phyloP scores from a whole-genome alignment of 2,797 vertebrate species.

The Lycodopsis pacificus region DNA sequence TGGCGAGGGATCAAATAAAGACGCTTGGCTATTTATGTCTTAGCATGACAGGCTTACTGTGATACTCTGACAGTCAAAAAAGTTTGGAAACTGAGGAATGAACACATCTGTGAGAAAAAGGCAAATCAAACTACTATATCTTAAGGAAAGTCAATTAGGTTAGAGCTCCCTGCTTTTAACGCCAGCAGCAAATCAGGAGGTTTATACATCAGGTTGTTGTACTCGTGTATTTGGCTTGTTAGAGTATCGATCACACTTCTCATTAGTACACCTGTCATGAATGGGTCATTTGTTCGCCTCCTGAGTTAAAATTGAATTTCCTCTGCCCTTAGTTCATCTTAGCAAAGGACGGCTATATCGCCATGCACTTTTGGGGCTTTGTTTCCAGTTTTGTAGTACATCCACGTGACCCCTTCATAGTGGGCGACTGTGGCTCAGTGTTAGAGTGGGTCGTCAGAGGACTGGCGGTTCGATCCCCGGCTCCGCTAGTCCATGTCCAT shows the following conservation, averaged over 20 bases:
- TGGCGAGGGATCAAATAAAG: neutral
- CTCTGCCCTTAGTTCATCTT: conserved; percentile 31
- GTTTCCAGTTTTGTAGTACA: too few relatives aligned
- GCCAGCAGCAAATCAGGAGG: conserved; percentile 28
- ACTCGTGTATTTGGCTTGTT: conserved; percentile 44
- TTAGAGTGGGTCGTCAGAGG: too few relatives aligned
- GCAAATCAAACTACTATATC: conserved; percentile 43
- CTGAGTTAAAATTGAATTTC: conserved; percentile 60
- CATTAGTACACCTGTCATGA: conserved; percentile 52
- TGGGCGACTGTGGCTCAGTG: too few relatives aligned
- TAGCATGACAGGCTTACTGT: conserved; percentile 1
- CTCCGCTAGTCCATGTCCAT: too few relatives aligned
- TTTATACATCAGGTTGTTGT: conserved; percentile 36
- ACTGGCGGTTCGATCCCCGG: too few relatives aligned
- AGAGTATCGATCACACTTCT: conserved; percentile 66
- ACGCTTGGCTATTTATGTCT: conserved; percentile 31
- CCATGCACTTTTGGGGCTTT: neutral
- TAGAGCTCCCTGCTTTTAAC: conserved; percentile 23
- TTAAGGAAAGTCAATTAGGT: conserved; percentile 27
- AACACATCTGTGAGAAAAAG: neutral
- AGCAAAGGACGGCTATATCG: neutral
- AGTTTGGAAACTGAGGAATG: conserved; percentile 5
- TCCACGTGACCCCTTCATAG: too few relatives aligned
- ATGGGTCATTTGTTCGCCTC: conserved; percentile 48
- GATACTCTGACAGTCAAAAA: conserved; percentile 7